A percentile compares a stretch with the other conserved stretches of the same genome.
Evolutionary conservation across 2,888 invertebrate species (phyloP).

Genomic region (Timema podura): DNA sequence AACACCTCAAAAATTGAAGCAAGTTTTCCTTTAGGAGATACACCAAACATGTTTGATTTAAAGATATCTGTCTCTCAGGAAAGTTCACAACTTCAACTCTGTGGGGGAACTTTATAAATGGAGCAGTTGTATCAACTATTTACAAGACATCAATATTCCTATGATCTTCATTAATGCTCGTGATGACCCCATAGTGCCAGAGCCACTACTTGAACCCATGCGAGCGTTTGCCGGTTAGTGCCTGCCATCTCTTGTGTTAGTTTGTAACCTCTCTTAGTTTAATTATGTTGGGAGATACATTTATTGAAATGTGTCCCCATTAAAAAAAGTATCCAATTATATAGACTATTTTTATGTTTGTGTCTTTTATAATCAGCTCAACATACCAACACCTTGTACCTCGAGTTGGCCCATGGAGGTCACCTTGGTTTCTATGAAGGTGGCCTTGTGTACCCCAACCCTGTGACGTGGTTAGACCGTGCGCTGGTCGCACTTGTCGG

Average conservation of each 20-base stretch:
- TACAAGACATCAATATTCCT: constrained; percentile 73
- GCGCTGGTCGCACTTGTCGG: constrained; percentile 78
- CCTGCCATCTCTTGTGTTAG: background rate
- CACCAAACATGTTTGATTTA: too few species aligned
- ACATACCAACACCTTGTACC: constrained; percentile 63
- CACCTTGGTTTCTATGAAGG: constrained; percentile 95
- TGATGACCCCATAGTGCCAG: constrained; percentile 90
- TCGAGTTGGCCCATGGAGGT: constrained; percentile 86
- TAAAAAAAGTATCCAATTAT: too few species aligned
- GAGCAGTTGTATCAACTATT: constrained; percentile 78
- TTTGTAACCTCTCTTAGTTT: too few species aligned
- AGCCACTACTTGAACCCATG: constrained; percentile 66
- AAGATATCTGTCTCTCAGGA: constrained; percentile 54
- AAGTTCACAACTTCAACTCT: constrained; percentile 70
- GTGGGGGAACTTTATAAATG: constrained; percentile 77
- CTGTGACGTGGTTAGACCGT: constrained; percentile 90
- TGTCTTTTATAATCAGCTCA: constrained; percentile 49
- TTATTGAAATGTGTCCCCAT: too few species aligned
- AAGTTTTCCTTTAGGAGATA: too few species aligned
- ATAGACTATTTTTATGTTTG: too few species aligned
- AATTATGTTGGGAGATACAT: too few species aligned
- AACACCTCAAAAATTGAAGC: too few species aligned
- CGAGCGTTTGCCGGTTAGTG: constrained; percentile 71
- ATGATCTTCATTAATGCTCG: constrained; percentile 88
- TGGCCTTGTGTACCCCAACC: constrained; percentile 79